Conservation (phyloP, 1,140 invertebrate species). For the Scaptomyza montana region DNA sequence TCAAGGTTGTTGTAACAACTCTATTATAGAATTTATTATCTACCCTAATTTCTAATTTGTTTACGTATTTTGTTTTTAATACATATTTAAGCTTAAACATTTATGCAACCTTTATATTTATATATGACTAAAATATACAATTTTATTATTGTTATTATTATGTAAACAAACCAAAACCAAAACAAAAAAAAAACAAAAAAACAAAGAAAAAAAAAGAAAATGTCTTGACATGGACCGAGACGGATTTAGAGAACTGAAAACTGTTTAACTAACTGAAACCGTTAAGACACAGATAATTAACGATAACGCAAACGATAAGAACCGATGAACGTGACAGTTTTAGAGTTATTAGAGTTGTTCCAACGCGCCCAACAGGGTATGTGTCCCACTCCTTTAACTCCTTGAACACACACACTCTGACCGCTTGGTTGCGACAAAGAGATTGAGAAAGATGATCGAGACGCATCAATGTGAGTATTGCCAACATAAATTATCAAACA, state of each 20-base stretch:
- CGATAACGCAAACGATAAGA: neutral
- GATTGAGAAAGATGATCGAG: slow-evolving; percentile 32
- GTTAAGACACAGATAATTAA: slow-evolving; percentile 7
- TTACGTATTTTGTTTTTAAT: slow-evolving; percentile 29
- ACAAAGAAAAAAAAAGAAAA: slow-evolving; percentile 23
- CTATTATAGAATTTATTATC: slow-evolving; percentile 8
- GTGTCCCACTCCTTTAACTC: slow-evolving; percentile 55
- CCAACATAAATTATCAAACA: slow-evolving; percentile 44
- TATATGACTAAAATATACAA: slow-evolving; percentile 79
- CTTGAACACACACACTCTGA: slow-evolving; percentile 49
- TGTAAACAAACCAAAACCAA: slow-evolving; percentile 60
- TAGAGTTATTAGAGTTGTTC: slow-evolving; percentile 51
- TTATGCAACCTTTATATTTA: slow-evolving; percentile 66
- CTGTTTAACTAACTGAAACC: slow-evolving; percentile 18
- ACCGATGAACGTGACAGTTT: slow-evolving; percentile 28
- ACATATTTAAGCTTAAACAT: slow-evolving; percentile 56
- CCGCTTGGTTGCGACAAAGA: slow-evolving; percentile 47
- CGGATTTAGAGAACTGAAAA: slow-evolving; percentile 5
- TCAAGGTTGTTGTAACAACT: slow-evolving; percentile 25
- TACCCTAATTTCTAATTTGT: slow-evolving; percentile 5
- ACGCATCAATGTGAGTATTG: slow-evolving; percentile 54
- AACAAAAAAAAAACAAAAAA: slow-evolving; percentile 17
- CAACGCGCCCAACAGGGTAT: slow-evolving; percentile 47
- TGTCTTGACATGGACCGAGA: slow-evolving; percentile 34
- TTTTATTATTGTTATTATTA: slow-evolving; percentile 80